Evolutionary conservation across 1,140 invertebrate species (phyloP).

Genomic region (Samia ricini): DNA sequence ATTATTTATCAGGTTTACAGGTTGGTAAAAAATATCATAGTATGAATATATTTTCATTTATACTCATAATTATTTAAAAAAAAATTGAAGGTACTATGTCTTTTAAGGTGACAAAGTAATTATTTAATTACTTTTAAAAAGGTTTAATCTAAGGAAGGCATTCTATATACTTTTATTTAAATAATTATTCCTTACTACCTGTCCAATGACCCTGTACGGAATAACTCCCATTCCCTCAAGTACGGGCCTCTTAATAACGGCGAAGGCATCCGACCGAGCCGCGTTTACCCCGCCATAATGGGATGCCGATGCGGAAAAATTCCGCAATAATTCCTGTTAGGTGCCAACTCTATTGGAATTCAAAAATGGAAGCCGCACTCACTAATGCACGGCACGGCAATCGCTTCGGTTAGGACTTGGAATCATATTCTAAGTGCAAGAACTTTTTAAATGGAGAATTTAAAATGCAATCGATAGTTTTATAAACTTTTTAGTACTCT

Average conservation of each 20-base stretch:
- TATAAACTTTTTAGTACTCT: no score
- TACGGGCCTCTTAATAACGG: conserved; percentile 25
- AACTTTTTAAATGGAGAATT: not conserved
- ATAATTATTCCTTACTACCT: conserved; percentile 21
- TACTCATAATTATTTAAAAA: no score
- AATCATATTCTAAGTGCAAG: not conserved
- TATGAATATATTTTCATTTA: no score
- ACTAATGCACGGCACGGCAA: not conserved
- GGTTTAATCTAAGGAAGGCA: no score
- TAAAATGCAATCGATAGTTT: not conserved
- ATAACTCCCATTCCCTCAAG: conserved; percentile 27
- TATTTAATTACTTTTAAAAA: no score
- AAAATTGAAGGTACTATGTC: no score
- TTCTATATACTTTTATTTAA: conserved; percentile 15
- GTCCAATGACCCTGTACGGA: conserved; percentile 9
- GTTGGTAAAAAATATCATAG: no score
- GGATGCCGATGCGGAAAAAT: conserved; percentile 59
- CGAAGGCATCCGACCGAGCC: conserved; percentile 34
- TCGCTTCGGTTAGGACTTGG: not conserved
- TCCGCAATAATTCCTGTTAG: conserved; percentile 37
- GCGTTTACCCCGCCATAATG: conserved; percentile 44
- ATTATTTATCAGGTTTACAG: no score
- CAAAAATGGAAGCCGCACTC: conserved; percentile 30
- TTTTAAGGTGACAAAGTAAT: no score
- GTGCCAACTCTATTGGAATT: conserved; percentile 38